phyloP scores from a whole-genome alignment of 2,113 vertebrate genomes.

The Cyprinodon brontotheroides region DNA sequence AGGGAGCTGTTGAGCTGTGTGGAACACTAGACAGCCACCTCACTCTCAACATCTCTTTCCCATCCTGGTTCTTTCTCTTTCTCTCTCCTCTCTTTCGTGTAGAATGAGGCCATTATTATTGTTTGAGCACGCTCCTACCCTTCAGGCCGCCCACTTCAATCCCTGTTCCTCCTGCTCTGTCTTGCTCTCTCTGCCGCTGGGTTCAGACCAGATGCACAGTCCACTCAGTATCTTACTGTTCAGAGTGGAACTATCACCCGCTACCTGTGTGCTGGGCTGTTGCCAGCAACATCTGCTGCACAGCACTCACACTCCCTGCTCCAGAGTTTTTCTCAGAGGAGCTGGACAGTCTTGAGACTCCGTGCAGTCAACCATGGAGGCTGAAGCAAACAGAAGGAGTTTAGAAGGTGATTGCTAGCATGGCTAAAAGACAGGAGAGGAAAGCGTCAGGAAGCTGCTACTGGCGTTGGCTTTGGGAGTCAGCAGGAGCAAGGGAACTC shows the following conservation, averaged over 20 bases:
- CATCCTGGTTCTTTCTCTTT: constrained; percentile 54
- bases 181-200: constrained; percentile 45
- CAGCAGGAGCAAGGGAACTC: constrained; percentile 84
- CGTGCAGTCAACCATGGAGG: constrained; percentile 74
- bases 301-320: constrained; percentile 72
- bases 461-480: constrained; percentile 91
- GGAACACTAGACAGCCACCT: constrained; percentile 66
- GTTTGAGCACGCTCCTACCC: constrained; percentile 87
- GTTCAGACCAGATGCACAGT: constrained; percentile 84
- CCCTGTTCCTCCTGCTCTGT: constrained; percentile 54
- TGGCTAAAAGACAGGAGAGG: constrained; percentile 82
- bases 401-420: constrained; percentile 77
- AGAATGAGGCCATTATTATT: constrained; percentile 90
- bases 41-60: constrained; percentile 60
- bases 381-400: constrained; percentile 73
- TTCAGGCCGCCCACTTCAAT: constrained; percentile 81
- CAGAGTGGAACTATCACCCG: constrained; percentile 87
- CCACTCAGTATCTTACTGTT: constrained; percentile 83
- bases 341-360: constrained; percentile 80
- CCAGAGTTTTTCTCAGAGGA: constrained; percentile 70
- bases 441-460: constrained; percentile 92
- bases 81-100: constrained; percentile 58
- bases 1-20: constrained; percentile 71
- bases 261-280: constrained; percentile 78
- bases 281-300: constrained; percentile 78